These are phyloP conservation scores for Halesus radiatus DNA, from an alignment of 1,140 invertebrate species.

Conservation along the genomic window DNA sequence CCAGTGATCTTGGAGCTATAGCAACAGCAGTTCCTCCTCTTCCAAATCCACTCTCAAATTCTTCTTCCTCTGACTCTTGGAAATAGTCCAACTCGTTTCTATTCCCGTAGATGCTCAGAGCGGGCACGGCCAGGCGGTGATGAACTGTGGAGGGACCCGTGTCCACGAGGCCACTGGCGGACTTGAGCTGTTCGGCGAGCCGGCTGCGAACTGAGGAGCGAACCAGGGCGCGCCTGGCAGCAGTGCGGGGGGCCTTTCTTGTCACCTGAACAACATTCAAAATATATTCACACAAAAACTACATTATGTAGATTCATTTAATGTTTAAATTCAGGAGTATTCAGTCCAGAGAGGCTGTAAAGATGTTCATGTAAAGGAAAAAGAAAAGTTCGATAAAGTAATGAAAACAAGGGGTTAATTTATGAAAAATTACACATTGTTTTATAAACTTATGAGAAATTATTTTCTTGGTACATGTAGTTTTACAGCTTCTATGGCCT, in stretches of 20 bases:
- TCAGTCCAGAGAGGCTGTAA: background rate
- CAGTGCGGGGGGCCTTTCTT: slow-evolving; percentile 64
- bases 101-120: slow-evolving; percentile 71
- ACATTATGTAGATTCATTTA: no score
- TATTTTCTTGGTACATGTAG: no score
- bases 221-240: slow-evolving; percentile 63
- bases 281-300: background rate
- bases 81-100: slow-evolving; percentile 77
- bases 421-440: background rate
- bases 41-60: slow-evolving; percentile 57
- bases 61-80: slow-evolving; percentile 69
- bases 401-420: background rate
- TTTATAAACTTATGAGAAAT: no score
- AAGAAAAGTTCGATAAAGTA: background rate
- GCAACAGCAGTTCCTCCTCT: slow-evolving; percentile 60
- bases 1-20: slow-evolving; percentile 65
- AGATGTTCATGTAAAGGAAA: background rate
- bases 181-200: slow-evolving; percentile 55
- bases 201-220: slow-evolving; percentile 63
- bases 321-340: background rate
- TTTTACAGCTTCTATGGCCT: background rate
- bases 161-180: background rate
- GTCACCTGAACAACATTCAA: slow-evolving; percentile 31
- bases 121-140: slow-evolving; percentile 59
- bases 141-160: slow-evolving; percentile 26